Conservation (phyloP, 2,113 vertebrate species). For the Gnathonemus longibarbis region DNA sequence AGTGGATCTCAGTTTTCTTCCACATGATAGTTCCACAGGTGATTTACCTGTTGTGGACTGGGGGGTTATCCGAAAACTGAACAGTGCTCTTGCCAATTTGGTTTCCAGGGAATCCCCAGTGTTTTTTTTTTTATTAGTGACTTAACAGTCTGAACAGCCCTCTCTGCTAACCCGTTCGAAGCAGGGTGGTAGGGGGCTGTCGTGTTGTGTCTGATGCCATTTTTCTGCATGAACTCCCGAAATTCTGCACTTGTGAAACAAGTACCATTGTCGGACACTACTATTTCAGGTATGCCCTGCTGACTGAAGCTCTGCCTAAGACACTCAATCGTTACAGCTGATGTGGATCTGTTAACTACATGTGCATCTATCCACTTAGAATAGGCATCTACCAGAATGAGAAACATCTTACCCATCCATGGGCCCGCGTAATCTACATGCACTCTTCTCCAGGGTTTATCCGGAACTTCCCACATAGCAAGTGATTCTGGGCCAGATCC, state of each 20-base stretch:
- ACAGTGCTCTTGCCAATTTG: neutral
- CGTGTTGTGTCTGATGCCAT: neutral
- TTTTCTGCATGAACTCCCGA: neutral
- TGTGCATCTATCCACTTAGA: too few relatives aligned
- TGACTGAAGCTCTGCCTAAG: too few relatives aligned
- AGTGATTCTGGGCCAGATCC: too few relatives aligned
- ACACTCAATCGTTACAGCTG: too few relatives aligned
- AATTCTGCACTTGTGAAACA: neutral
- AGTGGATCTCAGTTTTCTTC: neutral
- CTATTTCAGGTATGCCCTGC: too few relatives aligned
- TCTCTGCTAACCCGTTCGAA: neutral
- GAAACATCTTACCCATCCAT: too few relatives aligned
- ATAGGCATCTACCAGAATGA: too few relatives aligned
- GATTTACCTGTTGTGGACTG: conserved; percentile 9
- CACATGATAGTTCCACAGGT: neutral
- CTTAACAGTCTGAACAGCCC: neutral
- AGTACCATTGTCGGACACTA: conserved; percentile 1
- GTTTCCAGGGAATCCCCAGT: neutral
- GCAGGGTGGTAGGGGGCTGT: neutral
- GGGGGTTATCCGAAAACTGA: neutral
- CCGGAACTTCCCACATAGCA: too few relatives aligned
- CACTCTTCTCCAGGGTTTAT: too few relatives aligned
- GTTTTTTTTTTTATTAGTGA: neutral
- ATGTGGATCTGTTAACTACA: too few relatives aligned
- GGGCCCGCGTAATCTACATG: too few relatives aligned